phyloP scores from a whole-genome alignment of 2,888 invertebrate genomes.

The Agrypnus murinus region DNA sequence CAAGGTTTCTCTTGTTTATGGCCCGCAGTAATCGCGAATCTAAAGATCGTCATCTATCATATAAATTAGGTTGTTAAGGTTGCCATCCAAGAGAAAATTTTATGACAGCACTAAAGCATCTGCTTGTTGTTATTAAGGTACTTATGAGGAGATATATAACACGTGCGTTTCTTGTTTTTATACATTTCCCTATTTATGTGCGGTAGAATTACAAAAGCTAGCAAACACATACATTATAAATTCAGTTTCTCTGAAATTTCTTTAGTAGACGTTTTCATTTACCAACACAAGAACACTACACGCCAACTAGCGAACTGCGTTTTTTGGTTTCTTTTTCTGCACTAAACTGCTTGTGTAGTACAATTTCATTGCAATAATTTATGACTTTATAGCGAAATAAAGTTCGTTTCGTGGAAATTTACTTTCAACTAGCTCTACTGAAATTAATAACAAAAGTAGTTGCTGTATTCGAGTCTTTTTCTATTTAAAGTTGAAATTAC shows the following conservation, averaged over 20 bases:
- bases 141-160: constrained; percentile 32
- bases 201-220: background rate
- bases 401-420: too few relatives aligned
- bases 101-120: constrained; percentile 31
- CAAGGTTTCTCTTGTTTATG: constrained; percentile 37
- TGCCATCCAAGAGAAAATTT: constrained; percentile 36
- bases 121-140: constrained; percentile 37
- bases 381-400: background rate
- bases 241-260: too few relatives aligned
- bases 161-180: constrained; percentile 27
- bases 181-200: constrained; percentile 13
- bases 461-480: too few relatives aligned
- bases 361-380: constrained; percentile 21
- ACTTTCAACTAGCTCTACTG: too few relatives aligned
- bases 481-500: too few relatives aligned
- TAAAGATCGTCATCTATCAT: constrained; percentile 43
- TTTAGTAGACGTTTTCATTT: too few relatives aligned
- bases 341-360: constrained; percentile 1
- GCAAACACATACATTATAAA: constrained; percentile 16
- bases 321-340: constrained; percentile 6
- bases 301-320: constrained; percentile 23
- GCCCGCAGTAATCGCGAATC: constrained; percentile 38
- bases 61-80: constrained; percentile 42
- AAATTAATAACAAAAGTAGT: too few relatives aligned
- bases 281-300: constrained; percentile 2